Conservation (phyloP, 1,140 invertebrate species). For the Hyposmocoma kahamanoa region DNA sequence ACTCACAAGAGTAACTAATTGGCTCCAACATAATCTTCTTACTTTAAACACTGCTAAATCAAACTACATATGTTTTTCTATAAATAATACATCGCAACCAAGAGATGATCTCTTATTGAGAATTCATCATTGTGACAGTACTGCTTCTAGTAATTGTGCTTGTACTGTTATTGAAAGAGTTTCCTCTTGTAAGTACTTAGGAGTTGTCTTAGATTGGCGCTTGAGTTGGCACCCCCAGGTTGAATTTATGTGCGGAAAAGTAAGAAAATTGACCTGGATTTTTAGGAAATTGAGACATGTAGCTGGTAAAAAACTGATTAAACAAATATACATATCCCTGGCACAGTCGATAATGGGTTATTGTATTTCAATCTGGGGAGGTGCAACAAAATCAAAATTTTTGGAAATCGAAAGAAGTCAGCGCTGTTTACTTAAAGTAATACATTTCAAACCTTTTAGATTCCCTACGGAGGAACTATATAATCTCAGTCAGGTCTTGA, state of each 20-base stretch:
- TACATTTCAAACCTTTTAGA: neutral
- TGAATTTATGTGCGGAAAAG: neutral
- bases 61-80: slow-evolving; percentile 9
- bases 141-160: neutral
- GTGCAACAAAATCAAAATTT: neutral
- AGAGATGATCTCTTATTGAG: neutral
- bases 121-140: neutral
- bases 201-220: neutral
- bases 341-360: neutral
- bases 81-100: slow-evolving; percentile 1
- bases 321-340: neutral
- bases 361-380: neutral
- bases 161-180: neutral
- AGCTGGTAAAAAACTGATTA: neutral
- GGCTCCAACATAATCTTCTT: slow-evolving; percentile 11
- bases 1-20: slow-evolving; percentile 3
- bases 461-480: neutral
- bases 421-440: neutral
- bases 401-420: neutral
- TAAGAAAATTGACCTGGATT: neutral
- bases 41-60: slow-evolving; percentile 9
- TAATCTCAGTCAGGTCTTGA: neutral
- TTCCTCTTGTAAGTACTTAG: too few relatives aligned
- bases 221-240: neutral
- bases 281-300: neutral